Base-by-base conservation (phyloP, 2,888 invertebrate species). In the Sarcophaga caerulescens region DNA sequence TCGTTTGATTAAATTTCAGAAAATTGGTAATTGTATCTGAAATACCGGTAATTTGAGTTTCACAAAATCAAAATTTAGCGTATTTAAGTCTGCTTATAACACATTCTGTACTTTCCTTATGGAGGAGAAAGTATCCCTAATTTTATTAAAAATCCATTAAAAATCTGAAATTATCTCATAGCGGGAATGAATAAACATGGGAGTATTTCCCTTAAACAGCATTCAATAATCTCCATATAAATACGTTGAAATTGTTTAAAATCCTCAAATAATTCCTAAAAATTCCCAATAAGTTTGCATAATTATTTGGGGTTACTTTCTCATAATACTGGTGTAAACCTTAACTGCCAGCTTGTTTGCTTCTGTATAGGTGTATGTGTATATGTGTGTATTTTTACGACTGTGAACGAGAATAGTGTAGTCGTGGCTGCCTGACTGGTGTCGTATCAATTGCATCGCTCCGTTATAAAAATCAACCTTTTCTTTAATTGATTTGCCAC, bases 401-500 rank as follows among this genome's bases (percentile, higher is more conserved):
- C 74, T 77, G 45, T 59, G 44, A 71, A 59, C 75, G 84, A 81
- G 73, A 82, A 59, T 80, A 85, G 82, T 66, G 87, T 81, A 77
- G 79, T 84, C 79, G 79, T 76, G 86, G 74, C 69, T 76, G 84
- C 73, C 78, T 84, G 81, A 68, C 78, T 84, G 84, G 86, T 86
- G 86, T 86, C 84, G 86, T 86, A 86, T 86, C 86, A 84, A 86
- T 86, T 86, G 84, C 86, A 86, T 86, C 86, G 86, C 86, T 84
- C 86, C 86, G 86, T 86, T 86, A 86, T 86, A 86, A 86, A 81
- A 86, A 86, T 86, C 86, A 86, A 86, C 86, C 84, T 84, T 86
- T 86, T 86, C 81, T 86, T 86, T 86, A 86, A 86, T 86, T 86
- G 86, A 86, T 86, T 86, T 86, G 86, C 86, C 86, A 86, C 86